Evolutionary conservation across 2,113 vertebrate species (phyloP).

Genomic region (Condylura cristata): DNA sequence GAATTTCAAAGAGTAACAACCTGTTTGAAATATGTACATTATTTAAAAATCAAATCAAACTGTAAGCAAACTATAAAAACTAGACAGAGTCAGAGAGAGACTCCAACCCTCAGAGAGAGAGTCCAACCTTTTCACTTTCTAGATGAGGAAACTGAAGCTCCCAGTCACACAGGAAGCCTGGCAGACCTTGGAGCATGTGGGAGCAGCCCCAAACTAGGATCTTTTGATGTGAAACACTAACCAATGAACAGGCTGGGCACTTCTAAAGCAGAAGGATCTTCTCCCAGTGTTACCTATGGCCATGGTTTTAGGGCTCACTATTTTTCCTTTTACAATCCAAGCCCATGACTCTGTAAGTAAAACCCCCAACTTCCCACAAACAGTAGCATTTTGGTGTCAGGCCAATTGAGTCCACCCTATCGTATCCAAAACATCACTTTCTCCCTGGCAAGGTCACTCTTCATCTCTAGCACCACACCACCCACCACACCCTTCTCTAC

Average conservation of each 20-base stretch:
- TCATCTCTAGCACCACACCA: constrained; percentile 31
- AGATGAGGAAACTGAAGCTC: not conserved
- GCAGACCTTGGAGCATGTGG: not conserved
- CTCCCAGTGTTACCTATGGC: not conserved
- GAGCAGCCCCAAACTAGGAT: not conserved
- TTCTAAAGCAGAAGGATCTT: not conserved
- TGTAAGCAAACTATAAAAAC: not conserved
- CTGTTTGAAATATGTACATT: not conserved
- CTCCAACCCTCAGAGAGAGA: too few relatives aligned
- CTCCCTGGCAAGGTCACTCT: not conserved
- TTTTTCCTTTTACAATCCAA: not conserved
- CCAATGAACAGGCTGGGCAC: not conserved
- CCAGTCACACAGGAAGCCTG: not conserved
- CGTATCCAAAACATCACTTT: not conserved
- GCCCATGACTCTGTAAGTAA: not conserved
- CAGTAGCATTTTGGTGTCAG: not conserved
- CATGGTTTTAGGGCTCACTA: not conserved
- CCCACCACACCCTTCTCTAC: constrained; percentile 50
- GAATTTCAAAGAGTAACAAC: not conserved
- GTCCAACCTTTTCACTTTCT: not conserved
- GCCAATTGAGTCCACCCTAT: not conserved
- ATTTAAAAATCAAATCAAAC: not conserved
- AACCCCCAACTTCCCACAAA: not conserved
- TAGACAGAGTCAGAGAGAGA: not conserved
- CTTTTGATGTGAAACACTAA: not conserved